phyloP scores from a whole-genome alignment of 2,888 invertebrate species.

The Leucoptera coffeella region DNA sequence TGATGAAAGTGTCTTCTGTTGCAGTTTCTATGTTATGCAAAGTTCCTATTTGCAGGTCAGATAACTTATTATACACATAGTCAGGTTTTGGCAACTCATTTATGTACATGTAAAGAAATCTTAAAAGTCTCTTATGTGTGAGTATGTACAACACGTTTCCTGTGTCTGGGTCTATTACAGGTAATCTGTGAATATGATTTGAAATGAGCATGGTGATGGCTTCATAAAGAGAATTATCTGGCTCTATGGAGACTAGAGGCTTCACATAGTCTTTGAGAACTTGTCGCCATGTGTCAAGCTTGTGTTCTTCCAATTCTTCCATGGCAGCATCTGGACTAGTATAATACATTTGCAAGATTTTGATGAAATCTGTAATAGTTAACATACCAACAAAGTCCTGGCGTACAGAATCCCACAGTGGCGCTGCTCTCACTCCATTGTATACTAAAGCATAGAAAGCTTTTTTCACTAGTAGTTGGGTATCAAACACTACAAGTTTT shows the following conservation, averaged over 20 bases:
- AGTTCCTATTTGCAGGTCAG: constrained; percentile 83
- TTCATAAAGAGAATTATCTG: constrained; percentile 88
- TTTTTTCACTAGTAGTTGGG: constrained; percentile 94
- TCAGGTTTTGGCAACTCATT: constrained; percentile 89
- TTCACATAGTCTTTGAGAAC: constrained; percentile 80
- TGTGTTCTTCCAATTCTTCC: constrained; percentile 96
- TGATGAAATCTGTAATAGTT: constrained; percentile 98
- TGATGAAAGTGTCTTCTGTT: constrained; percentile 86
- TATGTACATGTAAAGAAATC: constrained; percentile 97
- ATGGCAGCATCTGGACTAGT: constrained; percentile 87
- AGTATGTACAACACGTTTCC: constrained; percentile 97
- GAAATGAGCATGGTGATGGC: constrained; percentile 89
- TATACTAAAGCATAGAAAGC: constrained; percentile 99
- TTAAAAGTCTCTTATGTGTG: constrained; percentile 95
- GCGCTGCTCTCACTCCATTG: constrained; percentile 96
- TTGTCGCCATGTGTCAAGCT: constrained; percentile 92
- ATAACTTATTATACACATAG: constrained; percentile 76
- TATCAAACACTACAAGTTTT: constrained; percentile 99
- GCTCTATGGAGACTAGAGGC: constrained; percentile 85
- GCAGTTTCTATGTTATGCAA: constrained; percentile 89
- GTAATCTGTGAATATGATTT: constrained; percentile 93
- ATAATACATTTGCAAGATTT: constrained; percentile 96
- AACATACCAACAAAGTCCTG: constrained; percentile 97
- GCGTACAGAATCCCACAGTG: constrained; percentile 90
- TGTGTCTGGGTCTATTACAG: constrained; percentile 91